Evolutionary conservation across 1,140 invertebrate genomes (phyloP).

Genomic region (Trichonephila clavata): DNA sequence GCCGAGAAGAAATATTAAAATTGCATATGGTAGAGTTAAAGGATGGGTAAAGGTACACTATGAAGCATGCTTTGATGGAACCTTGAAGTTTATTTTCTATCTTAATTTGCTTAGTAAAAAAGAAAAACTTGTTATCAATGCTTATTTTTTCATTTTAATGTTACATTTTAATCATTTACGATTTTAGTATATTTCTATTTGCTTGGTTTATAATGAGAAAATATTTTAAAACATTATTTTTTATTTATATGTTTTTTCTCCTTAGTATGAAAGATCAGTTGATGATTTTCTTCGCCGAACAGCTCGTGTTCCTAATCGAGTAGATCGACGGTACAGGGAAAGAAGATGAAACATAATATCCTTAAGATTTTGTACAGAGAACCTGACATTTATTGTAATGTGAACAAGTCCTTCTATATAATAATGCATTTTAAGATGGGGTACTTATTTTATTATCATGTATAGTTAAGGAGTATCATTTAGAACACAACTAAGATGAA

Average conservation of each 20-base stretch:
- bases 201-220: too few species aligned
- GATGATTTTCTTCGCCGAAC: conserved; percentile 95
- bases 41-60: too few species aligned
- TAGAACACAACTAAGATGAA: neutral
- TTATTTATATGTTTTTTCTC: conserved; percentile 31
- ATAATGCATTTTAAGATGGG: neutral
- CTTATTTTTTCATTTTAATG: too few species aligned
- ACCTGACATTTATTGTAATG: neutral
- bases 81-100: too few species aligned
- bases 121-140: too few species aligned
- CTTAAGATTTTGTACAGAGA: neutral
- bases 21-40: too few species aligned
- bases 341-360: conserved; percentile 78
- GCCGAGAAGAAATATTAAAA: too few species aligned
- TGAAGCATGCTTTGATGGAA: too few species aligned
- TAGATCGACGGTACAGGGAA: conserved; percentile 83
- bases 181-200: too few species aligned
- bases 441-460: conserved; percentile 22
- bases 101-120: too few species aligned
- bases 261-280: conserved; percentile 91
- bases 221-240: neutral
- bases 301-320: conserved; percentile 83
- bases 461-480: neutral
- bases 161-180: too few species aligned
- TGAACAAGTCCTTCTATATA: neutral